These are phyloP conservation scores for Stomatorhinus walkeri DNA, from an alignment of 2,797 vertebrate species.

Conservation along the genomic window DNA sequence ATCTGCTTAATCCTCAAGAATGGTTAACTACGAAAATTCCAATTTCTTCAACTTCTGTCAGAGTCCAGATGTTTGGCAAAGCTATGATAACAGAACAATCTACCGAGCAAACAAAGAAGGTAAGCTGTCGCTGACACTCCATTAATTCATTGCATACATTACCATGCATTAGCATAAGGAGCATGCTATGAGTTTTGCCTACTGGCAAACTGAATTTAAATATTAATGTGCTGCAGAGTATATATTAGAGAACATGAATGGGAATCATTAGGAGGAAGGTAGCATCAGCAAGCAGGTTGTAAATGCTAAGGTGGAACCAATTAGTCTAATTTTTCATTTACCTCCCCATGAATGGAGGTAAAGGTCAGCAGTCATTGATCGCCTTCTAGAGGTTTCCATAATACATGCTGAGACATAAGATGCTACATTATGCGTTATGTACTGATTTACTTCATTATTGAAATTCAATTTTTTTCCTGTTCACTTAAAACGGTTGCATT, in stretches of 20 bases:
- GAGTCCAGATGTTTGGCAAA: conserved; percentile 28
- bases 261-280: conserved; percentile 27
- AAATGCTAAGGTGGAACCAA: conserved; percentile 31
- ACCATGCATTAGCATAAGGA: conserved; percentile 31
- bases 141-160: conserved; percentile 33
- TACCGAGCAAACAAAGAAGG: conserved; percentile 31
- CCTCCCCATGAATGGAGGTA: conserved; percentile 27
- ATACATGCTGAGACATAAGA: background rate
- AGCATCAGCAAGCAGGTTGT: conserved; percentile 27
- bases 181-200: conserved; percentile 29
- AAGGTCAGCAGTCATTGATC: conserved; percentile 25
- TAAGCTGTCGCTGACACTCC: conserved; percentile 25
- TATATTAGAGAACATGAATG: conserved; percentile 32
- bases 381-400: conserved; percentile 20
- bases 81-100: conserved; percentile 29
- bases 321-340: conserved; percentile 34
- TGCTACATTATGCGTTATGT: background rate
- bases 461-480: background rate
- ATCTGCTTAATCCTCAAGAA: conserved; percentile 19
- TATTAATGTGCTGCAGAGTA: conserved; percentile 31
- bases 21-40: conserved; percentile 24
- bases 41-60: conserved; percentile 27
- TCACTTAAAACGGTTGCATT: background rate
- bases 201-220: conserved; percentile 32
- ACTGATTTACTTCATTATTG: background rate